Conservation (phyloP, 2,888 invertebrate species). For the Limnephilus auricula region DNA sequence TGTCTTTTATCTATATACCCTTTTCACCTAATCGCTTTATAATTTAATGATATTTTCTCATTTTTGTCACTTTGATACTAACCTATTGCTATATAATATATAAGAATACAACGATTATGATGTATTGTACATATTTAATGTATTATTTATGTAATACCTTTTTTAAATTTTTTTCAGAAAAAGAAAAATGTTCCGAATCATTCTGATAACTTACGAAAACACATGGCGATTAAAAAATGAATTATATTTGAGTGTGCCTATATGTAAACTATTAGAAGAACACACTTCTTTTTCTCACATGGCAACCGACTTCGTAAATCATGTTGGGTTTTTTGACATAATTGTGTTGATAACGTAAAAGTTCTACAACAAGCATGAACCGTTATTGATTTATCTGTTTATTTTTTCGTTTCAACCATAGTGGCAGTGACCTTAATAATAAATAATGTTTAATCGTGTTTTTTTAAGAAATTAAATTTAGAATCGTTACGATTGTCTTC, state of each 20-base stretch:
- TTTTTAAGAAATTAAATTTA: neutral
- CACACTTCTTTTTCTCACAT: neutral
- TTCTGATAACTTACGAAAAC: neutral
- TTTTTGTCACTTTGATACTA: too few species aligned
- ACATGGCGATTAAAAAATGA: neutral
- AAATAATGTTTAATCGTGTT: neutral
- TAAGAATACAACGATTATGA: too few species aligned
- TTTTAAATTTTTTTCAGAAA: too few species aligned
- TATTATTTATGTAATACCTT: too few species aligned
- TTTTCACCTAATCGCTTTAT: too few species aligned
- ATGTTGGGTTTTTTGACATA: too few species aligned
- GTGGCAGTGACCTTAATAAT: neutral
- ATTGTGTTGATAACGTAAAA: neutral
- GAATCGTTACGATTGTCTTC: neutral
- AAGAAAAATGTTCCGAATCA: too few species aligned
- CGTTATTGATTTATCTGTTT: neutral
- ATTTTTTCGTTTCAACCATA: neutral
- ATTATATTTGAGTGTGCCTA: neutral
- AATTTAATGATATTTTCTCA: too few species aligned
- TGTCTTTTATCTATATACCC: too few species aligned
- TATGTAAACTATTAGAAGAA: neutral
- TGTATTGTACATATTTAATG: too few species aligned
- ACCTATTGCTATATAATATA: too few species aligned
- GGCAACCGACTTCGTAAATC: neutral
- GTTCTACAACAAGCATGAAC: neutral